Evolutionary conservation across 2,113 vertebrate species (phyloP).

Genomic region (Sciurus niger): DNA sequence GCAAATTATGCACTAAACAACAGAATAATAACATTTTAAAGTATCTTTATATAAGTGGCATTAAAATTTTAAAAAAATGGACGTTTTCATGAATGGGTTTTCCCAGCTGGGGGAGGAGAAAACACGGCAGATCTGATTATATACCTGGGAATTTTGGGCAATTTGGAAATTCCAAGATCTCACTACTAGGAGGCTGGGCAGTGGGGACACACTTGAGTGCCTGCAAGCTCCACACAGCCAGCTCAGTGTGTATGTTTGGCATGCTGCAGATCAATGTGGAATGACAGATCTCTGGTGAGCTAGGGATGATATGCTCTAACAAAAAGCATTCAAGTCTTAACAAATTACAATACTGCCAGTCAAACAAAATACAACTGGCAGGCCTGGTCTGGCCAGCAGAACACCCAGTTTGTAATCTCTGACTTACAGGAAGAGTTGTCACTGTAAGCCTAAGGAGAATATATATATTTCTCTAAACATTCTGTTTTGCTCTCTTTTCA

Average conservation of each 20-base stretch:
- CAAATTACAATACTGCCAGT: neutral
- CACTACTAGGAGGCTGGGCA: no score
- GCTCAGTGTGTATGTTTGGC: neutral
- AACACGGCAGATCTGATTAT: neutral
- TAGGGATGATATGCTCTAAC: neutral
- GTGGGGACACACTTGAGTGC: neutral
- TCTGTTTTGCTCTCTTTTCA: neutral
- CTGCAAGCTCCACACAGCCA: neutral
- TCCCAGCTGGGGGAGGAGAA: neutral
- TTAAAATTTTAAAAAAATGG: neutral
- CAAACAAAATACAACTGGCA: neutral
- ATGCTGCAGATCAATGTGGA: neutral
- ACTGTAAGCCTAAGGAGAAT: neutral
- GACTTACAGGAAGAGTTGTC: neutral
- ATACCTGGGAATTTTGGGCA: neutral
- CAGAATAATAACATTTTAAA: neutral
- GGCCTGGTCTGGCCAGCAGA: neutral
- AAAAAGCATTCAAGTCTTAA: neutral
- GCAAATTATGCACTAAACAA: neutral
- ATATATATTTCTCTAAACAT: neutral
- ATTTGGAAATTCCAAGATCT: neutral
- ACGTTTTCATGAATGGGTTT: neutral
- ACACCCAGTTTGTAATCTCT: neutral
- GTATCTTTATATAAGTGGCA: neutral
- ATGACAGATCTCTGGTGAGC: neutral